Conservation (phyloP, 2,888 invertebrate species). For the Gisinianus flammeolus region DNA sequence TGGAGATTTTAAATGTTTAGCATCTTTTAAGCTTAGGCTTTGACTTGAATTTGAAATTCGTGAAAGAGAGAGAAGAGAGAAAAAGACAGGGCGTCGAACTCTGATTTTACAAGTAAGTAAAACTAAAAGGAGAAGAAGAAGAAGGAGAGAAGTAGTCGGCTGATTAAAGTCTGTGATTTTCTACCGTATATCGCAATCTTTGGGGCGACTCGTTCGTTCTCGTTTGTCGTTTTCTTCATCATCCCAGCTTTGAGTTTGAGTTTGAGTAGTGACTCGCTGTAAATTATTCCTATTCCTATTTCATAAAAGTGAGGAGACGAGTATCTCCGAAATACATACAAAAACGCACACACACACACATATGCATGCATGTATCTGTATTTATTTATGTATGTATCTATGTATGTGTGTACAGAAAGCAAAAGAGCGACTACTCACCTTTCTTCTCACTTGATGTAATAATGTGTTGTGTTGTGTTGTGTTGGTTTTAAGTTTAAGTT, state of each 20-base stretch:
- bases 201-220: conserved; percentile 19
- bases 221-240: too few relatives aligned
- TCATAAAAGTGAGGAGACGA: neutral
- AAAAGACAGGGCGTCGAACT: neutral
- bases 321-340: too few relatives aligned
- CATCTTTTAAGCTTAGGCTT: neutral
- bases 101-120: neutral
- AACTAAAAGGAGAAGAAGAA: neutral
- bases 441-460: too few relatives aligned
- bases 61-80: conserved; percentile 4
- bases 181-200: conserved; percentile 21
- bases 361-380: too few relatives aligned
- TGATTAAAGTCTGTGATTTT: conserved; percentile 39
- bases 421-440: too few relatives aligned
- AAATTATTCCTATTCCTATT: neutral
- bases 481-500: too few relatives aligned
- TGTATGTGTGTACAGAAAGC: too few relatives aligned
- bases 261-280: neutral
- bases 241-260: neutral
- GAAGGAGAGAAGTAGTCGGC: conserved; percentile 25
- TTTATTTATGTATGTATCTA: too few relatives aligned
- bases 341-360: too few relatives aligned
- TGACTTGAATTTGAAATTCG: conserved; percentile 20
- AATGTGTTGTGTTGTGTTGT: too few relatives aligned
- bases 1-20: conserved; percentile 7